Percentiles rank a stretch among this genome's conserved stretches.
Conservation (phyloP, 1,140 invertebrate species). For the Dreissena polymorpha region DNA sequence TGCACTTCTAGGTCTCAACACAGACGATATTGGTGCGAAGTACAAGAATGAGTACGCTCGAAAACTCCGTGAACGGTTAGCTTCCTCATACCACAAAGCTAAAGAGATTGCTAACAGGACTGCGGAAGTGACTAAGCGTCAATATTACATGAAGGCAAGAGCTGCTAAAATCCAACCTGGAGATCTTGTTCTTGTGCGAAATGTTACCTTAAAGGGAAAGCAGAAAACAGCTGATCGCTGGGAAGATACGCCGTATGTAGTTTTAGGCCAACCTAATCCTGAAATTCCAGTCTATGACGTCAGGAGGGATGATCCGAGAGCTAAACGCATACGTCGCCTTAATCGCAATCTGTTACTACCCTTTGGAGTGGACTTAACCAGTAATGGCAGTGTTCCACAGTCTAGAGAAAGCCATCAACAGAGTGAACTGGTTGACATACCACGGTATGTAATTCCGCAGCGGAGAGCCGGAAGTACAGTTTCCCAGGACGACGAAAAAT, state of each 20-base stretch:
- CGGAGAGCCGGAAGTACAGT: too few relatives aligned
- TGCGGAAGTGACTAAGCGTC: not conserved
- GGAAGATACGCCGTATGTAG: slow-evolving; percentile 3
- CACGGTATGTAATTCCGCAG: too few relatives aligned
- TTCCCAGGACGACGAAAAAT: too few relatives aligned
- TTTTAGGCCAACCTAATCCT: slow-evolving; percentile 10
- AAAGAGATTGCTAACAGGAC: not conserved
- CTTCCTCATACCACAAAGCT: not conserved
- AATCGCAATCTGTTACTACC: slow-evolving; percentile 9
- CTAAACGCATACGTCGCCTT: not conserved
- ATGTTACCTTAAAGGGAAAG: not conserved
- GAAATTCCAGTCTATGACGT: slow-evolving; percentile 16
- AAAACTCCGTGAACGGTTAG: slow-evolving; percentile 8
- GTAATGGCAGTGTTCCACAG: too few relatives aligned
- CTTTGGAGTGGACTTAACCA: not conserved
- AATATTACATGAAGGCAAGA: slow-evolving; percentile 1
- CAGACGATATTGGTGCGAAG: too few relatives aligned
- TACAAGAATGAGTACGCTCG: slow-evolving; percentile 12
- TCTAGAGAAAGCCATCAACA: too few relatives aligned
- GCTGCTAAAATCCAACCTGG: slow-evolving; percentile 1
- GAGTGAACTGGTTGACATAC: too few relatives aligned
- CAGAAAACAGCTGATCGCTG: not conserved
- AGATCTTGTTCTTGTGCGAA: slow-evolving; percentile 1
- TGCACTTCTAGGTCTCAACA: too few relatives aligned
- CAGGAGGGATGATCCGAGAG: not conserved